Evolutionary conservation across 1,140 invertebrate species (phyloP).

Genomic region (Dermatophagoides farinae): DNA sequence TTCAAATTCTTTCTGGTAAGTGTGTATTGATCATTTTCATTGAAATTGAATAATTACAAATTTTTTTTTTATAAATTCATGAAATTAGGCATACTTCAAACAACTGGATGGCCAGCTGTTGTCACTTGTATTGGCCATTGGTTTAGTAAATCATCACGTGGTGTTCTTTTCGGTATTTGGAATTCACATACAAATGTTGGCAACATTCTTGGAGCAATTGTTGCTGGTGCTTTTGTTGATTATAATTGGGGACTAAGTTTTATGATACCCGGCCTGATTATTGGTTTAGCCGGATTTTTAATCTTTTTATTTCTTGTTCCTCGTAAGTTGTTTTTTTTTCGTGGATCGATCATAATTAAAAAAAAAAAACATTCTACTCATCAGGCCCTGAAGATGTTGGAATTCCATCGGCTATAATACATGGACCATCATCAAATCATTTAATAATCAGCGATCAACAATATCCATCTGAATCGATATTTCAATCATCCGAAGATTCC

Average conservation of each 20-base stretch:
- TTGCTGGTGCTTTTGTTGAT: slow-evolving; percentile 40
- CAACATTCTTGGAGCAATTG: slow-evolving; percentile 64
- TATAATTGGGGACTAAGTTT: slow-evolving; percentile 76
- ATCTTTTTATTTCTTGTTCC: slow-evolving; percentile 65
- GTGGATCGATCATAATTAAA: background rate
- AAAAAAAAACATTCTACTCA: no score
- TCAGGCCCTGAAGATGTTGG: slow-evolving; percentile 48
- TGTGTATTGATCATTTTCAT: no score
- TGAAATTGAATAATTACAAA: background rate
- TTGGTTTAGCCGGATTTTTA: slow-evolving; percentile 48
- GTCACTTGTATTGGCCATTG: slow-evolving; percentile 82
- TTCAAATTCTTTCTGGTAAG: slow-evolving; percentile 42
- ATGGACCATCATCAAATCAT: background rate
- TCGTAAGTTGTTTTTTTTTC: slow-evolving; percentile 53
- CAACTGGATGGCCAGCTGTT: slow-evolving; percentile 78
- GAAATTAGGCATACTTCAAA: slow-evolving; percentile 52
- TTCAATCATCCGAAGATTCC: background rate
- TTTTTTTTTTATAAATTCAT: slow-evolving; percentile 2
- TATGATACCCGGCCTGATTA: slow-evolving; percentile 70
- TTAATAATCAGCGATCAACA: background rate
- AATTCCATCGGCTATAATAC: slow-evolving; percentile 9
- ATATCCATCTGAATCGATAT: background rate
- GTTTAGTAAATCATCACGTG: slow-evolving; percentile 49
- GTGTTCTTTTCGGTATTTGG: slow-evolving; percentile 81
- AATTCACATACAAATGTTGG: slow-evolving; percentile 90